phyloP scores from a whole-genome alignment of 2,888 invertebrate genomes.

The Mayetiola destructor region DNA sequence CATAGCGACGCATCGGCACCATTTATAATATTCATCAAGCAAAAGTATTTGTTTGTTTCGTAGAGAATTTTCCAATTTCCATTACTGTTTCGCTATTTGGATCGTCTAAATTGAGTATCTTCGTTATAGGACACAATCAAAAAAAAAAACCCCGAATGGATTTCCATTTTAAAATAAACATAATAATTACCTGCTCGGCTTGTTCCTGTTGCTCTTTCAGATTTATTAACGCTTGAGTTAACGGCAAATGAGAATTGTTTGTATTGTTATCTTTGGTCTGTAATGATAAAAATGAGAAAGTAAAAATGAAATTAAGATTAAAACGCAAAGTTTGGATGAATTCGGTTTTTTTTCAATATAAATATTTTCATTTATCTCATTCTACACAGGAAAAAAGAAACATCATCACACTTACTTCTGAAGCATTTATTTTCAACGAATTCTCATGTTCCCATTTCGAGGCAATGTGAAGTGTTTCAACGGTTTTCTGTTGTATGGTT shows the following conservation, averaged over 20 bases:
- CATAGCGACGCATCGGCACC: no score
- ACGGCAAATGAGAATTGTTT: slow-evolving; percentile 23
- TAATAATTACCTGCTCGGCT: slow-evolving; percentile 17
- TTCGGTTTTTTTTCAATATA: no score
- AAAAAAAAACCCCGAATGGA: no score
- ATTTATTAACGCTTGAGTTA: slow-evolving; percentile 36
- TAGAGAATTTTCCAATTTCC: no score
- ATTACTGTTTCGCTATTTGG: no score
- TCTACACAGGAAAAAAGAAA: not conserved
- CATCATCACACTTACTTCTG: slow-evolving; percentile 29
- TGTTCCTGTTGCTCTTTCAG: slow-evolving; percentile 28
- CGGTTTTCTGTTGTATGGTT: slow-evolving; percentile 88
- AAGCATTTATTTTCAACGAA: slow-evolving; percentile 28
- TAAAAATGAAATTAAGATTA: not conserved
- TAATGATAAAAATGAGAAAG: not conserved
- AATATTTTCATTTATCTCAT: not conserved
- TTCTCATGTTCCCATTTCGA: slow-evolving; percentile 71
- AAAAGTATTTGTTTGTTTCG: no score
- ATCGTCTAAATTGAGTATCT: no score
- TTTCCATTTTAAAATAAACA: not conserved
- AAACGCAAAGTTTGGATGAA: not conserved
- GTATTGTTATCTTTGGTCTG: not conserved
- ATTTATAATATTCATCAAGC: no score
- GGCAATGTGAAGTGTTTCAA: slow-evolving; percentile 87
- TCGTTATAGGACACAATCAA: no score